A percentile compares a stretch with the other conserved stretches of the same genome.
These are phyloP conservation scores for Diploptera punctata DNA, from an alignment of 2,888 invertebrate genomes.

Conservation along the genomic window DNA sequence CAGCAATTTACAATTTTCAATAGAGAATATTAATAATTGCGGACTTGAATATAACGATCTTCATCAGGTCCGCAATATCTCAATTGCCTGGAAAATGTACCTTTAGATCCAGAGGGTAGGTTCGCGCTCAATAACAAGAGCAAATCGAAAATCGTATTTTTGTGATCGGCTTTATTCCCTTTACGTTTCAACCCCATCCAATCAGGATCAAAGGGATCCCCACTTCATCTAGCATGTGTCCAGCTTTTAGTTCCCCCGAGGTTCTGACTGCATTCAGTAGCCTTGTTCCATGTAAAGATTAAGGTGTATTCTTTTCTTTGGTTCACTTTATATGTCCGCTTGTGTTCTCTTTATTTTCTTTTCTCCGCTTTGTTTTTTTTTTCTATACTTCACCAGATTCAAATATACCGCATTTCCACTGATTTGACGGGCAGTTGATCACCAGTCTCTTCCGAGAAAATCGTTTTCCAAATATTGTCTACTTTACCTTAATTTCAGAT, in stretches of 20 bases:
- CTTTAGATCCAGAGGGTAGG: too few species aligned
- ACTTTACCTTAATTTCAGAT: too few species aligned
- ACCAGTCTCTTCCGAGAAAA: neutral
- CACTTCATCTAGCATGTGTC: slow-evolving; percentile 7
- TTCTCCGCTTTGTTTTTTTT: slow-evolving; percentile 23
- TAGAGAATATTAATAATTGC: too few species aligned
- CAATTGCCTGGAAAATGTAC: too few species aligned
- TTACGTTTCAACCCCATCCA: slow-evolving; percentile 26
- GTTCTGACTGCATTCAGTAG: slow-evolving; percentile 23
- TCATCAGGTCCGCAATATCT: too few species aligned
- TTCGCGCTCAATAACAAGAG: slow-evolving; percentile 6
- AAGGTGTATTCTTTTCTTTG: slow-evolving; percentile 1
- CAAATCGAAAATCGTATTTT: slow-evolving; percentile 20
- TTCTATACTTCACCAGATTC: slow-evolving; percentile 16
- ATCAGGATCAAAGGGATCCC: slow-evolving; percentile 35
- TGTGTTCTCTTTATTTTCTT: slow-evolving; percentile 10
- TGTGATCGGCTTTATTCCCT: slow-evolving; percentile 23
- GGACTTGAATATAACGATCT: too few species aligned
- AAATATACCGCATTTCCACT: neutral
- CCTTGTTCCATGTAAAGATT: neutral
- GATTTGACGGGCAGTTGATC: slow-evolving; percentile 23
- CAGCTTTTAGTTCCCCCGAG: slow-evolving; percentile 9
- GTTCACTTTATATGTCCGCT: neutral
- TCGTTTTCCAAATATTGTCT: too few species aligned
- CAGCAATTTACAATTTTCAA: too few species aligned